A percentile compares a stretch with the other conserved stretches of the same genome.
Evolutionary conservation across 2,888 invertebrate genomes (phyloP).

Genomic region (Dynastes tityus): DNA sequence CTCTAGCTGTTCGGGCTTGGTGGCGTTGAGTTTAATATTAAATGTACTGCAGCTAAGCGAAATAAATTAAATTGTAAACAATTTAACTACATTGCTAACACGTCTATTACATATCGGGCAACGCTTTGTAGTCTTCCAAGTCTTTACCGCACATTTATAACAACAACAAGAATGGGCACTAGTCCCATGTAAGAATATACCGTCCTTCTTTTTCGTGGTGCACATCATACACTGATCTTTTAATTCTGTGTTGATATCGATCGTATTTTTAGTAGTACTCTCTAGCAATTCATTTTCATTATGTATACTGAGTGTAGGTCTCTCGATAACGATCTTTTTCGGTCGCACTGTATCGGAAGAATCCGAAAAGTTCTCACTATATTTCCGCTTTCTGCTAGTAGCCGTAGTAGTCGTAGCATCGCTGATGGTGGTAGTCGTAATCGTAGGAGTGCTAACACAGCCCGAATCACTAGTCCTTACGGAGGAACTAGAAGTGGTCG

Average conservation of each 20-base stretch:
- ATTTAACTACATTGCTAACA: constrained; percentile 78
- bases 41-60: too few species aligned
- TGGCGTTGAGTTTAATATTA: background rate
- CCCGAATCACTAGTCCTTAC: constrained; percentile 21
- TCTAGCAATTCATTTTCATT: constrained; percentile 8
- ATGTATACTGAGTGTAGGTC: constrained; percentile 1
- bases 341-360: constrained; percentile 24
- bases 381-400: constrained; percentile 36
- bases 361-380: constrained; percentile 34
- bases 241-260: constrained; percentile 60
- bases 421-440: too few species aligned
- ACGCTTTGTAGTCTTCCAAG: constrained; percentile 76
- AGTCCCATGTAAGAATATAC: constrained; percentile 79
- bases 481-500: constrained; percentile 11
- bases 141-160: constrained; percentile 79
- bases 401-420: background rate
- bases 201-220: constrained; percentile 76
- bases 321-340: constrained; percentile 52
- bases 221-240: constrained; percentile 76
- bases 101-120: constrained; percentile 82
- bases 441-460: background rate
- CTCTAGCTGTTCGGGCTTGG: background rate
- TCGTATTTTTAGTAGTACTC: background rate
- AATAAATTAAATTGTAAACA: constrained; percentile 70
- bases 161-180: constrained; percentile 81